Base-by-base conservation (phyloP, 2,797 vertebrate species). In the Thripadectes ignobilis region DNA sequence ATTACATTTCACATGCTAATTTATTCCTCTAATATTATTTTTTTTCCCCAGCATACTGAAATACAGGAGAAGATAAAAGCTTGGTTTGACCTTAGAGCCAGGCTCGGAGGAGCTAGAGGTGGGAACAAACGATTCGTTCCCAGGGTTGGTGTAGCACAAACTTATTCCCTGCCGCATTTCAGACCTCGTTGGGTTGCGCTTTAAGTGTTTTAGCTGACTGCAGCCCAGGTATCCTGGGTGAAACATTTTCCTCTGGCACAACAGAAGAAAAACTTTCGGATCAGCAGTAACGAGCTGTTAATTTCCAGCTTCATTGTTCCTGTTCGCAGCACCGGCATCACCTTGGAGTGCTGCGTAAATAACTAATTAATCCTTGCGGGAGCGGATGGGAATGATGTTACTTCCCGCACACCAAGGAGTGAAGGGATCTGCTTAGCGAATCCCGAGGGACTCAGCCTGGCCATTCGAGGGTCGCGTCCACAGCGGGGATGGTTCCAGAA, bases 1-100 rank as follows among this genome's bases (percentile, higher is more conserved):
- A 95, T 96, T 96, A 71, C 86, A 96, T 97, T 96, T 95, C 91
- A 85, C 63, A 95, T 93, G 88, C 76, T 97, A 95, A 96, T 96
- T 95, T 95, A 95, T 95, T 95, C 89, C 71, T 93, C 57, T 84
- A 92, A 84, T 95, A 88, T 85, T 80, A 38, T 73, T 78, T 82
- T 87, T 63, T 57, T 52, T 18, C 4, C 75, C 51, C 45, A 22
- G 30, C 3, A 4, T 67, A 30, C 38, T 95, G 57, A 61, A 76
- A 76, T 59, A 52, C 36, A 39, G 67, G 55, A 52, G 67, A 66
- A 94, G 89, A 92, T 85, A 88, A 96, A 94, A 92, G 93, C 91
- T 95, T 51, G 36, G 41, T 88, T 77, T 95, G 93, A 89, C 95
- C 96, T 93, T 82, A 88, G 80, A 89, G 63, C 89, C 79, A 48